These are phyloP conservation scores for Acleris holmiana DNA, from an alignment of 2,888 invertebrate genomes.

Conservation along the genomic window DNA sequence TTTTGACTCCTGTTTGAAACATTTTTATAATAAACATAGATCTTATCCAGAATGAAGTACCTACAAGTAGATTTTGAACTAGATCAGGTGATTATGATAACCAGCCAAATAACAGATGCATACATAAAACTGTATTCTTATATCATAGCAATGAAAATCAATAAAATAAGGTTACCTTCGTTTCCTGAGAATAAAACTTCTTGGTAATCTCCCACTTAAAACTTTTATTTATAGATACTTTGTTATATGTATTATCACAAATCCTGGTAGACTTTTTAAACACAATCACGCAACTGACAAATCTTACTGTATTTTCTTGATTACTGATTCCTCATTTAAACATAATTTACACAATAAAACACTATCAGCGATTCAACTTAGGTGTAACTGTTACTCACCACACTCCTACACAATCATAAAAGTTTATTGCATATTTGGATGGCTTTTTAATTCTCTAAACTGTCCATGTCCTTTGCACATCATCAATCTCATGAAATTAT, in stretches of 20 bases:
- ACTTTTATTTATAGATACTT: slow-evolving; percentile 85
- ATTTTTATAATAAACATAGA: no score
- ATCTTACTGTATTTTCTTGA: slow-evolving; percentile 80
- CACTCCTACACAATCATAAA: slow-evolving; percentile 79
- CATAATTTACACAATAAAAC: slow-evolving; percentile 84
- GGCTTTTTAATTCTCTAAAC: slow-evolving; percentile 79
- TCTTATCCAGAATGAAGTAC: no score
- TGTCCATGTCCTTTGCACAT: slow-evolving; percentile 71
- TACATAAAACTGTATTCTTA: slow-evolving; percentile 6
- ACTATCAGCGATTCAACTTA: slow-evolving; percentile 80
- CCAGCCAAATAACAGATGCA: slow-evolving; percentile 22
- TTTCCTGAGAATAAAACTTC: slow-evolving; percentile 79
- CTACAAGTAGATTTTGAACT: no score
- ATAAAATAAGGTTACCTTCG: slow-evolving; percentile 66
- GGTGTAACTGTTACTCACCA: slow-evolving; percentile 74
- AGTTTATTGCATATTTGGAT: slow-evolving; percentile 82
- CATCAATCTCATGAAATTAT: slow-evolving; percentile 82
- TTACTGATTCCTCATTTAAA: slow-evolving; percentile 82
- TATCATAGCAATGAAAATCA: slow-evolving; percentile 41
- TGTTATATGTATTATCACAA: slow-evolving; percentile 90
- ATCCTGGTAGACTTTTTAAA: slow-evolving; percentile 89
- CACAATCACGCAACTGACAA: slow-evolving; percentile 87
- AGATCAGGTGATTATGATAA: background rate
- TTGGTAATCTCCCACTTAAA: slow-evolving; percentile 84
- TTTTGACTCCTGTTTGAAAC: no score